phyloP scores from a whole-genome alignment of 2,888 invertebrate genomes.

The Cheilosia impressa region DNA sequence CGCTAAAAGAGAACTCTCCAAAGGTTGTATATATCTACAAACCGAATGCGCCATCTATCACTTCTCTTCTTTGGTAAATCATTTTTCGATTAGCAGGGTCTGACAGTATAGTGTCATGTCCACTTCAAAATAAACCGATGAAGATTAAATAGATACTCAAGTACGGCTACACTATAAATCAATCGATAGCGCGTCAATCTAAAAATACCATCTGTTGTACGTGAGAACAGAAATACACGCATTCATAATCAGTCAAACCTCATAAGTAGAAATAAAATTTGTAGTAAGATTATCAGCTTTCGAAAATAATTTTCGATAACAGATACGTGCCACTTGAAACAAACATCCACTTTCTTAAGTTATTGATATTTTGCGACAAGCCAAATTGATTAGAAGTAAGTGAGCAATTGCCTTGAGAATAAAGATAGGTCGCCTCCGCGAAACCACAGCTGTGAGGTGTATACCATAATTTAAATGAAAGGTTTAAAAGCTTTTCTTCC shows the following conservation, averaged over 20 bases:
- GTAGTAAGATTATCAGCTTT: neutral
- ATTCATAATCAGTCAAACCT: neutral
- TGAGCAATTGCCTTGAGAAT: neutral
- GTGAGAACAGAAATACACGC: neutral
- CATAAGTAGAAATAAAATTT: neutral
- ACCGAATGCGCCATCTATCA: no score
- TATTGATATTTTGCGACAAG: neutral
- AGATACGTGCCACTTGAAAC: slow-evolving; percentile 19
- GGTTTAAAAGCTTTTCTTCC: neutral
- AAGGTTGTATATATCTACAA: no score
- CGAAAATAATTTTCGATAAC: slow-evolving; percentile 13
- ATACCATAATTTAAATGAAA: neutral
- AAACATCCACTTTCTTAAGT: neutral
- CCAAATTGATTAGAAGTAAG: no score
- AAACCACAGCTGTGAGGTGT: slow-evolving; percentile 10
- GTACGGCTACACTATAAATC: no score
- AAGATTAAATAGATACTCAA: no score
- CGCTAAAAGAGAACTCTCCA: no score
- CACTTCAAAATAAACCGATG: no score
- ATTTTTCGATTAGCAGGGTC: no score
- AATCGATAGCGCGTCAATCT: no score
- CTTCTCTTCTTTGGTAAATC: no score
- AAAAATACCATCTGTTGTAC: neutral
- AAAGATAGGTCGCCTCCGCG: neutral
- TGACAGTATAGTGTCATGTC: no score